Evolutionary conservation across 2,797 vertebrate species (phyloP).

Genomic region (Smutsia gigantea): DNA sequence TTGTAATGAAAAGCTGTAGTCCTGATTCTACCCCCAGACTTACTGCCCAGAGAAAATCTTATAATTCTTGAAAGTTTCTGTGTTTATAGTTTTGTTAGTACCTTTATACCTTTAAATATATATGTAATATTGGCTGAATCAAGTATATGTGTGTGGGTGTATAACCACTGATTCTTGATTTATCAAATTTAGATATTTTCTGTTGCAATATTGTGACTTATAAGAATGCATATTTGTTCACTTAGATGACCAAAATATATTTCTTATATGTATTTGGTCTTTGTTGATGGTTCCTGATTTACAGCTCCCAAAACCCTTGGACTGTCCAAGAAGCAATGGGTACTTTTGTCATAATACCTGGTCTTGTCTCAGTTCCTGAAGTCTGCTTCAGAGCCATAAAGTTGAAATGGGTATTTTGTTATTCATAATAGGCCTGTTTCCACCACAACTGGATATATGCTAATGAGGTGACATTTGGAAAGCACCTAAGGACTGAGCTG

Average conservation of each 20-base stretch:
- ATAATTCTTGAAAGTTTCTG: slow-evolving; percentile 18
- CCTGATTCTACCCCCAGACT: not conserved
- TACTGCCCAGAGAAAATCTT: slow-evolving; percentile 3
- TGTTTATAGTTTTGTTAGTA: not conserved
- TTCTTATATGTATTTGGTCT: not conserved
- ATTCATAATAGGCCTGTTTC: not conserved
- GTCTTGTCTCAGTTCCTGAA: not conserved
- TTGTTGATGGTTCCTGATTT: not conserved
- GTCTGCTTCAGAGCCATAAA: not conserved
- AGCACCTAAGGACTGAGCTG: not conserved
- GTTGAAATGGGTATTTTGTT: not conserved
- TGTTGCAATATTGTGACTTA: not conserved
- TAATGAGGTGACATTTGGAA: not conserved
- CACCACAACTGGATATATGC: not conserved
- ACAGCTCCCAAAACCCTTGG: not conserved
- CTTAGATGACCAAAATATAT: not conserved
- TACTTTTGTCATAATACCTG: not conserved
- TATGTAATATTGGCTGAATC: not conserved
- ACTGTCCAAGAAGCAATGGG: not conserved
- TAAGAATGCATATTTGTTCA: not conserved
- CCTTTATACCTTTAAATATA: not conserved
- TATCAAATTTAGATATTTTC: not conserved
- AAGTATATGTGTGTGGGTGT: not conserved
- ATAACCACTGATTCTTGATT: not conserved
- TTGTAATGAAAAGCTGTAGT: not conserved